These are phyloP conservation scores for Melanaphis sacchari DNA, from an alignment of 1,140 invertebrate genomes.

Conservation along the genomic window DNA sequence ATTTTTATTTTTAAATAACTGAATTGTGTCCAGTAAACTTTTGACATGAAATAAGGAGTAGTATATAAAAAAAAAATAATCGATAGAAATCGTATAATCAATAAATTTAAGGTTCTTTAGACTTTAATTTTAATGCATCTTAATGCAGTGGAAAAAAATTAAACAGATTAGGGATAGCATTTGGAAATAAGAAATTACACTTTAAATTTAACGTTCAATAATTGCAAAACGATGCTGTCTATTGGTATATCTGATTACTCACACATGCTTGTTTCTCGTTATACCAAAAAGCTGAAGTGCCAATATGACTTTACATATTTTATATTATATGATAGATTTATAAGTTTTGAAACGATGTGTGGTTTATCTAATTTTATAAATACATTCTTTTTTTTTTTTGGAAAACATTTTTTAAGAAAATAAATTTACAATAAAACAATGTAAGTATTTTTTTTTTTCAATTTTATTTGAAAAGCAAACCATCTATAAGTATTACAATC, in stretches of 20 bases:
- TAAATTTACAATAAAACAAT: not conserved
- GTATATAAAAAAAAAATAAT: not conserved
- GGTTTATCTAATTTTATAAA: not conserved
- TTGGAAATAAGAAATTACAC: not conserved
- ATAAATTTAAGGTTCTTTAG: not conserved
- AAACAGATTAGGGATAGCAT: not conserved
- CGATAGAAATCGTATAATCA: not conserved
- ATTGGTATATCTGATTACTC: not conserved
- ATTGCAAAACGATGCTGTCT: not conserved
- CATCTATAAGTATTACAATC: too few relatives aligned
- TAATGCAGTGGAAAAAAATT: not conserved
- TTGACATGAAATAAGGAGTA: not conserved
- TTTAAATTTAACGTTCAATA: not conserved
- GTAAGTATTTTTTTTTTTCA: not conserved
- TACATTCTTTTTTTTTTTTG: too few relatives aligned
- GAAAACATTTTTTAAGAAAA: not conserved
- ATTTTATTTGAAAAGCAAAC: too few relatives aligned
- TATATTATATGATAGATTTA: not conserved
- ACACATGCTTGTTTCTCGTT: not conserved
- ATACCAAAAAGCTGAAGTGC: not conserved
- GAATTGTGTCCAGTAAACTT: not conserved
- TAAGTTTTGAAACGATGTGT: not conserved
- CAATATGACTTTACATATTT: not conserved
- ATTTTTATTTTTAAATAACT: not conserved
- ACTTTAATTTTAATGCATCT: not conserved